These are phyloP conservation scores for Eupithecia vulgata DNA, from an alignment of 2,888 invertebrate species.

Conservation along the genomic window DNA sequence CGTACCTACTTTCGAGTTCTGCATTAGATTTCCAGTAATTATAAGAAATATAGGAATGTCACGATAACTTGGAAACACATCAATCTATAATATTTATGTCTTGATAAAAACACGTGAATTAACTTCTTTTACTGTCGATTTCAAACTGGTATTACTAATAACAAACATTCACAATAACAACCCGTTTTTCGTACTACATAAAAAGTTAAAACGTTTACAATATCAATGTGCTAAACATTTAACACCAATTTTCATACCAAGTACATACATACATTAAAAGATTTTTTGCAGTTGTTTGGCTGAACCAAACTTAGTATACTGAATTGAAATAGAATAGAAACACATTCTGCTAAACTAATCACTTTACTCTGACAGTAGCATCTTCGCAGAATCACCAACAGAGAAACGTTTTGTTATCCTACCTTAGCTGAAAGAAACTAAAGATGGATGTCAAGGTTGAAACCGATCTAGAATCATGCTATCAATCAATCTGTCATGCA, in stretches of 20 bases:
- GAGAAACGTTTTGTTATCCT: not conserved
- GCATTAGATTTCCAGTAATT: not conserved
- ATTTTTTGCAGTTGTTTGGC: not conserved
- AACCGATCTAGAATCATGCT: not conserved
- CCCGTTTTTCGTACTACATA: not conserved
- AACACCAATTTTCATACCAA: not conserved
- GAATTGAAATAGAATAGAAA: not conserved
- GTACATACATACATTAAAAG: not conserved
- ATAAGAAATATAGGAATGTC: slow-evolving; percentile 2
- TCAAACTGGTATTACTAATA: not conserved
- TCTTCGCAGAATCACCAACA: not conserved
- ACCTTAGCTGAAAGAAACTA: not conserved
- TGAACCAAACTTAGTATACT: not conserved
- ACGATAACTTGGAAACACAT: not conserved
- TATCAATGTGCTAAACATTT: not conserved
- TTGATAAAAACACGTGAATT: not conserved
- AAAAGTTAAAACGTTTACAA: not conserved
- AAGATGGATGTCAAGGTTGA: not conserved
- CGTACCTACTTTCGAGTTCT: not conserved
- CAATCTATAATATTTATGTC: not conserved
- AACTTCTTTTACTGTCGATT: not conserved
- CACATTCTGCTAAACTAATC: not conserved
- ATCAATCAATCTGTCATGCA: not conserved
- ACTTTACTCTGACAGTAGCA: not conserved
- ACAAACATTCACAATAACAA: not conserved